Conservation (phyloP, 2,888 invertebrate genomes). For the Eledone cirrhosa region DNA sequence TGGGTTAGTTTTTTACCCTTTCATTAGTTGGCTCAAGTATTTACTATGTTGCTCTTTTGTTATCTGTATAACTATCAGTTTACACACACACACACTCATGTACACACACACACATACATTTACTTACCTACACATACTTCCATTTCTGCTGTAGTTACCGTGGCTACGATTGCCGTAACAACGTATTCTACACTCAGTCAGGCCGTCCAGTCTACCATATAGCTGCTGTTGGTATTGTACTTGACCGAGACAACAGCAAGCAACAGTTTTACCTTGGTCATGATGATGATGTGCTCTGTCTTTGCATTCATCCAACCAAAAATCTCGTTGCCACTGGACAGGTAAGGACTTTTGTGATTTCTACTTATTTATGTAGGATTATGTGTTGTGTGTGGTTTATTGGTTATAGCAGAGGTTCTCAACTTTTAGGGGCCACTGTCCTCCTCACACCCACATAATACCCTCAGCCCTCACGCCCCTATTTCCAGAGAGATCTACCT, state of each 20-base stretch:
- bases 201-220: conserved; percentile 68
- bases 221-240: conserved; percentile 67
- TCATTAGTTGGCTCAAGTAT: not conserved
- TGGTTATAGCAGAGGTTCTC: too few relatives aligned
- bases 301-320: conserved; percentile 66
- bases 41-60: too few relatives aligned
- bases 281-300: conserved; percentile 68
- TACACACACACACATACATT: too few relatives aligned
- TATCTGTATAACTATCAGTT: too few relatives aligned
- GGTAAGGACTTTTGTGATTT: conserved; percentile 46
- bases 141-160: conserved; percentile 63
- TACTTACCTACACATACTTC: too few relatives aligned
- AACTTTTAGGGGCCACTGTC: too few relatives aligned
- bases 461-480: too few relatives aligned
- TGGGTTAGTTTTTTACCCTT: conserved; percentile 54
- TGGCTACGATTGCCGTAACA: conserved; percentile 68
- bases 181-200: conserved; percentile 65
- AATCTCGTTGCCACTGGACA: conserved; percentile 68
- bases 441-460: too few relatives aligned
- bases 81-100: too few relatives aligned
- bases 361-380: not conserved
- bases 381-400: too few relatives aligned
- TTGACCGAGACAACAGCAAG: conserved; percentile 59
- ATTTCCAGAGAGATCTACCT: too few relatives aligned
- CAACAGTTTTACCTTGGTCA: conserved; percentile 67